Evolutionary conservation across 2,797 vertebrate species (phyloP), one percentile per base, ranked within the genome.

Genomic region (Alca torda): DNA sequence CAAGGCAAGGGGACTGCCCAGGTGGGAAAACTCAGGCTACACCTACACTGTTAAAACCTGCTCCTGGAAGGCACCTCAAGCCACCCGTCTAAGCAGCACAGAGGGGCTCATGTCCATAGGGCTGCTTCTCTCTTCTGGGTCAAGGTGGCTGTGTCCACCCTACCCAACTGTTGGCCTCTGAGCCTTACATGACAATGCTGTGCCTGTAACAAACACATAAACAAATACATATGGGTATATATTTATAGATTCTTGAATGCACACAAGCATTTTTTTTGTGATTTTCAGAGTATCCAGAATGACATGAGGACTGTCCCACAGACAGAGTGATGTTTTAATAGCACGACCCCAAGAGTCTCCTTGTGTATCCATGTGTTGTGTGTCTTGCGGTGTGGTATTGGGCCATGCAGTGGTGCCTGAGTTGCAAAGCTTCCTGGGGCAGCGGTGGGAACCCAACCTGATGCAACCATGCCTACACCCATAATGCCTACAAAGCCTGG

Each of bases 361-460:
- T 75, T 25, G 12, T 28, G 73, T 12, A 20, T n/a, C 12, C 12
- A 4, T 4, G 39, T 17, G 23, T 19, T 30, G 9, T 4, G 26
- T 20, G 46, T 39, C 64, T n/a, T 41, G 57, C 48, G 48, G 56
- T 1, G 9, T 17, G 30, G 43, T 37, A 57, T 16, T 0, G 0
- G 14, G 51, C 43, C 31, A 7, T 10, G 26, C 17, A 35, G 35
- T 4, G 21, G 16, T 73, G 51, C 23, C 68, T 5, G 13, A 63
- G 16, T 26, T 63, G 56, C 65, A 41, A 23, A 16, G 56, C 33
- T 61, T 39, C 15, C 64, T 61, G 28, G 19, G 30, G n/a, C 24
- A 70, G 28, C 18, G 39, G n/a, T 13, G 23, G 56, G 24, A 70
- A n/a, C 48, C 63, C 19, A 46, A 15, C 12, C 39, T 39, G 16